Conservation (phyloP, 2,113 vertebrate species). For the Ctenomys sociabilis region DNA sequence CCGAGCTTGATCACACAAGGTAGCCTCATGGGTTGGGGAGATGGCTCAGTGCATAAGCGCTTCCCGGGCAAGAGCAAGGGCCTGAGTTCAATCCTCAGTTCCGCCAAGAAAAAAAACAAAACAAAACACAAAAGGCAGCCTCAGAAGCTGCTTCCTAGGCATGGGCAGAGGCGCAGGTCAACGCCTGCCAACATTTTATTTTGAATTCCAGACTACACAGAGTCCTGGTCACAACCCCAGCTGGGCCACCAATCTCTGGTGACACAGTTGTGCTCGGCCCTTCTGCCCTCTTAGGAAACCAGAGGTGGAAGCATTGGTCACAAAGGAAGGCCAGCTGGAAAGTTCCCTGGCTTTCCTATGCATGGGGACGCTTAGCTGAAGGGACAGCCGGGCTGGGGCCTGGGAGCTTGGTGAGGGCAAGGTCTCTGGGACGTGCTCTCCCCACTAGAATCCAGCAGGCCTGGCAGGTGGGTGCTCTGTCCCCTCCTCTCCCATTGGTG, state of each 20-base stretch:
- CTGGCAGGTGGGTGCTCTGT: rapidly evolving
- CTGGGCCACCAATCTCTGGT: background rate
- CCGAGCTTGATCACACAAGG: rapidly evolving
- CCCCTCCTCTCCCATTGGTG: background rate
- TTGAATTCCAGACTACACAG: background rate
- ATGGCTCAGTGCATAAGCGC: too few species aligned
- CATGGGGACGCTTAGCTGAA: rapidly evolving
- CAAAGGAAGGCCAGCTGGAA: background rate
- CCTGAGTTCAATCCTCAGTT: too few species aligned
- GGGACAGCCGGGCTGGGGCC: rapidly evolving
- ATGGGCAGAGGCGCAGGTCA: rapidly evolving
- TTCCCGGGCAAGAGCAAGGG: too few species aligned
- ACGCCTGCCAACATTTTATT: rapidly evolving
- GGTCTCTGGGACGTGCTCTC: rapidly evolving
- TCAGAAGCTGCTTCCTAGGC: rapidly evolving
- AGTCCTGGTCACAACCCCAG: rapidly evolving
- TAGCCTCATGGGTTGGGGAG: too few species aligned
- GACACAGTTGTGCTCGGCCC: rapidly evolving
- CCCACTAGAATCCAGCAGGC: background rate
- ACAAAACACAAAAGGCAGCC: rapidly evolving
- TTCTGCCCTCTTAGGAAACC: background rate
- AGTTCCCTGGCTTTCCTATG: rapidly evolving
- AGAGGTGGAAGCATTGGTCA: background rate
- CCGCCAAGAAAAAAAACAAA: too few species aligned
- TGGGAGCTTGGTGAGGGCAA: rapidly evolving